Evolutionary conservation across 2,797 vertebrate genomes (phyloP).

Genomic region (Anguilla marmorata): DNA sequence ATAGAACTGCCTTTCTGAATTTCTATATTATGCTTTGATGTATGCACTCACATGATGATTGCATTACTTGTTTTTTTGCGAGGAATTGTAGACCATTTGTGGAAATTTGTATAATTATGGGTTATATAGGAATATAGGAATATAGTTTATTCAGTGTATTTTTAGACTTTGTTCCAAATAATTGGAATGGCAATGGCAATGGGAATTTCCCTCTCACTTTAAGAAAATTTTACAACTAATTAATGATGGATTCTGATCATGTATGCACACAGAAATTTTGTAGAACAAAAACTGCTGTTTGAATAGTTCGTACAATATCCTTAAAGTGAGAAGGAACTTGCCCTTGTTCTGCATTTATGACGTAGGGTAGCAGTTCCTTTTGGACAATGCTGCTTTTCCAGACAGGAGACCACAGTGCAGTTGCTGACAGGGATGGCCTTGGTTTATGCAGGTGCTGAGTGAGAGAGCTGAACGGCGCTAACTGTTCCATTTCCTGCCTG

Average conservation of each 20-base stretch:
- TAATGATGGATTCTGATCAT: not conserved
- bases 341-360: not conserved
- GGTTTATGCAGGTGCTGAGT: slow-evolving; percentile 15
- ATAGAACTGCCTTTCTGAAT: not conserved
- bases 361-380: not conserved
- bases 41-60: not conserved
- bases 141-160: not conserved
- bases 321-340: not conserved
- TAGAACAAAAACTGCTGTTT: not conserved
- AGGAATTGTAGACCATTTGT: not conserved
- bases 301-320: not conserved
- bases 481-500: slow-evolving; percentile 2
- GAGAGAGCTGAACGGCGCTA: not conserved
- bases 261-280: not conserved
- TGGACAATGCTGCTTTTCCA: not conserved
- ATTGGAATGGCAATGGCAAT: not conserved
- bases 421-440: slow-evolving; percentile 3
- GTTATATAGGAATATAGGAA: not conserved
- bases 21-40: not conserved
- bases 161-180: not conserved
- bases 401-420: not conserved
- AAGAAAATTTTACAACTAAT: not conserved
- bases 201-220: not conserved
- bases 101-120: not conserved
- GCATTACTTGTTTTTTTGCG: not conserved